These are phyloP conservation scores for Pyralis farinalis DNA, from an alignment of 2,888 invertebrate genomes.

Conservation along the genomic window DNA sequence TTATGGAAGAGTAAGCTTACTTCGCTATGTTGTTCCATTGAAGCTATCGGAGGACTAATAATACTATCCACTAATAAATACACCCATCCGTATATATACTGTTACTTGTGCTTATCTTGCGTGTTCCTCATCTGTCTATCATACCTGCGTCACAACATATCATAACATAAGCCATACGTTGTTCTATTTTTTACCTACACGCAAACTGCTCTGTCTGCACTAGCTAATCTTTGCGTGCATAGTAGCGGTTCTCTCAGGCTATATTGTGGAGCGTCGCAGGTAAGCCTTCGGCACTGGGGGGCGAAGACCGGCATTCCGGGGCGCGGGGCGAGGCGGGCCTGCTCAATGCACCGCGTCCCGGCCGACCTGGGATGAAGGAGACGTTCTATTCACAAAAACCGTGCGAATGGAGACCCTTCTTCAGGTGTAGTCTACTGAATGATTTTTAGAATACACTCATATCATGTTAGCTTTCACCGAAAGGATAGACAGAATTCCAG, in stretches of 20 bases:
- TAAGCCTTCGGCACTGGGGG: conserved; percentile 50
- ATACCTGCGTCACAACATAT: too few relatives aligned
- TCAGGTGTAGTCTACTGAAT: not conserved
- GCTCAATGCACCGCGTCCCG: conserved; percentile 48
- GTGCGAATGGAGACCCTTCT: conserved; percentile 1
- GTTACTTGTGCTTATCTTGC: too few relatives aligned
- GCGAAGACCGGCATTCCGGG: conserved; percentile 21
- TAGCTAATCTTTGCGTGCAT: conserved; percentile 37
- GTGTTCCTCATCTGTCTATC: too few relatives aligned
- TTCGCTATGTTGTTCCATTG: too few relatives aligned
- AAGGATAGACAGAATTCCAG: too few relatives aligned
- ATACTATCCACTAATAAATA: too few relatives aligned
- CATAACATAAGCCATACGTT: too few relatives aligned
- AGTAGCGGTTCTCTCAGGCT: conserved; percentile 62
- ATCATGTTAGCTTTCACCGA: too few relatives aligned
- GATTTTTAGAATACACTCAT: too few relatives aligned
- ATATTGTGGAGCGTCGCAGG: conserved; percentile 53
- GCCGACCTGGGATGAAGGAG: conserved; percentile 19
- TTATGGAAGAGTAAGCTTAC: too few relatives aligned
- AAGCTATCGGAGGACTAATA: too few relatives aligned
- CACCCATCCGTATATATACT: too few relatives aligned
- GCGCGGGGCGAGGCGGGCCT: conserved; percentile 22
- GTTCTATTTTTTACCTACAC: not conserved
- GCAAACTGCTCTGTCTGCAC: conserved; percentile 18
- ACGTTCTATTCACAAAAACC: conserved; percentile 16